Conservation (phyloP, 2,888 invertebrate species). For the Mesorhabditis sp. region DNA sequence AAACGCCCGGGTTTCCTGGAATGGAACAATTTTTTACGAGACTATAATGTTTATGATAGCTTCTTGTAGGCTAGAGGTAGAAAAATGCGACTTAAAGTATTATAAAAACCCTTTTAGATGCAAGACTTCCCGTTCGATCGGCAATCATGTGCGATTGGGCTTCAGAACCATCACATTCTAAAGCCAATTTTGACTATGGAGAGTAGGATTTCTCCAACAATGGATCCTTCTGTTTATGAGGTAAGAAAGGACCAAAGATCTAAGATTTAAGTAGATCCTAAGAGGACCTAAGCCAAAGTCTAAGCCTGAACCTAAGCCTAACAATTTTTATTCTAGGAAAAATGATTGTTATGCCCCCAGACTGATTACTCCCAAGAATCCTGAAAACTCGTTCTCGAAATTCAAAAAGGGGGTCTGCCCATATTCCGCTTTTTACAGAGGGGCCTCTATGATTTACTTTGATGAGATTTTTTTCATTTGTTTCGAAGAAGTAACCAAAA, state of each 20-base stretch:
- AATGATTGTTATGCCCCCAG: no score
- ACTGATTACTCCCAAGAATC: no score
- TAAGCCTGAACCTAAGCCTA: no score
- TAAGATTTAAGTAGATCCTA: no score
- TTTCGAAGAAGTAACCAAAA: no score
- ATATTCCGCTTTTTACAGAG: no score
- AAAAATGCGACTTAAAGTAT: background rate
- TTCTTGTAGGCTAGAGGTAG: background rate
- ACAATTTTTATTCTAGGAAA: no score
- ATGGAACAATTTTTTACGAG: conserved; percentile 1
- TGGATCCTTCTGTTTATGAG: background rate
- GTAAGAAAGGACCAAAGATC: background rate
- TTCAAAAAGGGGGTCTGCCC: no score
- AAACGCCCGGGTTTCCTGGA: background rate
- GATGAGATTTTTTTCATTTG: no score
- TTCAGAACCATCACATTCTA: background rate
- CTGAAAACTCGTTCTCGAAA: no score
- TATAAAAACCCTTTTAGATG: background rate
- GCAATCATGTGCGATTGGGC: background rate
- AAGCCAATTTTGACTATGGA: background rate
- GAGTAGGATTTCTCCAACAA: background rate
- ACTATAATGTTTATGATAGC: background rate
- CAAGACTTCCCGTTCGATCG: background rate
- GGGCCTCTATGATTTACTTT: no score
- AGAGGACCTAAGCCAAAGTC: no score